Evolutionary conservation across 2,888 invertebrate genomes (phyloP).

Genomic region (Drosophila anomalata): DNA sequence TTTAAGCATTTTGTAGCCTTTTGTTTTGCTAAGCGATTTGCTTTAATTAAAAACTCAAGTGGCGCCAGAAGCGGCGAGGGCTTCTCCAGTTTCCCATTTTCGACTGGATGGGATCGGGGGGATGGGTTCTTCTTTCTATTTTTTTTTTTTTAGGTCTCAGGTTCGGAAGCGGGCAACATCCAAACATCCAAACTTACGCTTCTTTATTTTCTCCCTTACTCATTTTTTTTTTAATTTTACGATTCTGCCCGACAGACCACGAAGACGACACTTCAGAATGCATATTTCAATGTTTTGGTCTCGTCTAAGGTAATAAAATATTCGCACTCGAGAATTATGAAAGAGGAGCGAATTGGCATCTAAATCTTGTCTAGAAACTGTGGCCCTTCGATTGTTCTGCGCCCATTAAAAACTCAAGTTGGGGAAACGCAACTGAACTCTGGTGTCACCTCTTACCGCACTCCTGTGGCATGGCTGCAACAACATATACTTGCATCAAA

Average conservation of each 20-base stretch:
- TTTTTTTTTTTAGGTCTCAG: neutral
- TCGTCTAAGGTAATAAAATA: slow-evolving; percentile 70
- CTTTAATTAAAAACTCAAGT: slow-evolving; percentile 79
- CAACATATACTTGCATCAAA: slow-evolving; percentile 58
- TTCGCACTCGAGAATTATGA: slow-evolving; percentile 64
- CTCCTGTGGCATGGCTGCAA: slow-evolving; percentile 45
- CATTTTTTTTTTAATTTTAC: slow-evolving; percentile 52
- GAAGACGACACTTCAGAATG: slow-evolving; percentile 68
- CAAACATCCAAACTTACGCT: slow-evolving; percentile 64
- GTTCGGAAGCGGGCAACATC: slow-evolving; percentile 44
- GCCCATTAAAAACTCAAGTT: slow-evolving; percentile 64
- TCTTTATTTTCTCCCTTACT: slow-evolving; percentile 7
- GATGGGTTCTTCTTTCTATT: slow-evolving; percentile 1
- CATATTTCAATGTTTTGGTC: slow-evolving; percentile 72
- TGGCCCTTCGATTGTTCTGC: slow-evolving; percentile 68
- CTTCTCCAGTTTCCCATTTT: slow-evolving; percentile 31
- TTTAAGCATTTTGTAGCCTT: slow-evolving; percentile 69
- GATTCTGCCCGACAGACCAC: slow-evolving; percentile 45
- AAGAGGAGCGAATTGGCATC: slow-evolving; percentile 57
- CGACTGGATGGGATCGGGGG: neutral
- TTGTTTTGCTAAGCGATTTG: slow-evolving; percentile 62
- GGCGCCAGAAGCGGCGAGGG: slow-evolving; percentile 44
- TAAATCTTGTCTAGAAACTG: slow-evolving; percentile 71
- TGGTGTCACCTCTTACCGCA: slow-evolving; percentile 46
- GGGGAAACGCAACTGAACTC: slow-evolving; percentile 21